These are phyloP conservation scores for Drosophila pseudoananassae DNA, from an alignment of 1,140 invertebrate genomes.

Conservation along the genomic window DNA sequence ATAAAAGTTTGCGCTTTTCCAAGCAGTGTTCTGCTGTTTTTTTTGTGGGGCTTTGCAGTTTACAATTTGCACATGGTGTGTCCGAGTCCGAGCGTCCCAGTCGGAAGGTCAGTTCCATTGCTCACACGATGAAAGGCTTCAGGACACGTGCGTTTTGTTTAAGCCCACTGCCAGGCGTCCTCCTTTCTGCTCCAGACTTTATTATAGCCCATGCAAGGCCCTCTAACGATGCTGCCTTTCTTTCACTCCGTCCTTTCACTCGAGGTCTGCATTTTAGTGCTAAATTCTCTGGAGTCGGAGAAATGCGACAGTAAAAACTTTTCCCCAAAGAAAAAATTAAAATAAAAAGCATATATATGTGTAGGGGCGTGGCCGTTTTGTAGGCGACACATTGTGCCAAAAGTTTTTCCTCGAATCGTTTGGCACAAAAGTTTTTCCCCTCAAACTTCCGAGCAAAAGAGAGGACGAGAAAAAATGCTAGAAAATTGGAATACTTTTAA, in stretches of 20 bases:
- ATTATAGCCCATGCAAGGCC: conserved; percentile 35
- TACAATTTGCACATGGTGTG: conserved; percentile 56
- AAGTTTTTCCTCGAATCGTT: conserved; percentile 44
- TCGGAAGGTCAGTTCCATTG: conserved; percentile 64
- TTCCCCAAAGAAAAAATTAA: conserved; percentile 11
- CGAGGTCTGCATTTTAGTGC: conserved; percentile 68
- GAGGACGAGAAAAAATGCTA: conserved; percentile 51
- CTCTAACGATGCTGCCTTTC: conserved; percentile 44
- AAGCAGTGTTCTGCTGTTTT: conserved; percentile 22
- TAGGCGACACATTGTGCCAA: conserved; percentile 71
- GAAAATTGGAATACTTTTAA: conserved; percentile 79
- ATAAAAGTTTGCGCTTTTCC: conserved; percentile 75
- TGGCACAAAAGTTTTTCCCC: conserved; percentile 49
- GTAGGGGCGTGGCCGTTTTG: conserved; percentile 41
- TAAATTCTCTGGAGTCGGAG: conserved; percentile 27
- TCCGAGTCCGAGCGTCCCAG: conserved; percentile 22
- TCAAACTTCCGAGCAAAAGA: conserved; percentile 47
- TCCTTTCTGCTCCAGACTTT: conserved; percentile 6
- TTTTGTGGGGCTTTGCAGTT: conserved; percentile 24
- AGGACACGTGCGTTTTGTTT: conserved; percentile 76
- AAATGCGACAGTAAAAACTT: conserved; percentile 82
- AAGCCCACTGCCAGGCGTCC: conserved; percentile 36
- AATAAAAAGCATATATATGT: not conserved
- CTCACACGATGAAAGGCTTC: conserved; percentile 27
- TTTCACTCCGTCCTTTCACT: not conserved